These are phyloP conservation scores for Taxidea taxus DNA, from an alignment of 2,113 vertebrate genomes.

Conservation along the genomic window DNA sequence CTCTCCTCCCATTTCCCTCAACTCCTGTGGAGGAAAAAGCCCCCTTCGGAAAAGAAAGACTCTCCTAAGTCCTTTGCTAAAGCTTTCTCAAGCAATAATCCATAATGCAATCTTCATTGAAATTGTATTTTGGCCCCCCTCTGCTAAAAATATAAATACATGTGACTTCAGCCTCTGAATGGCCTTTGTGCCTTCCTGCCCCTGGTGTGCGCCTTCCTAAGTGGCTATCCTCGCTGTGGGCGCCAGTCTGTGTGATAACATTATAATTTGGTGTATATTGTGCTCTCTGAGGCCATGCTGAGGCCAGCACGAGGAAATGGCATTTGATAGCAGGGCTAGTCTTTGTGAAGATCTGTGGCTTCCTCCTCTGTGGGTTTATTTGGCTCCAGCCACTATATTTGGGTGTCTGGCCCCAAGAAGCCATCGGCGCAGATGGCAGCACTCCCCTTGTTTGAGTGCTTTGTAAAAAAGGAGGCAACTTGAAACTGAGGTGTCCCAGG, in stretches of 20 bases:
- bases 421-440: not conserved
- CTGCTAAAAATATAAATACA: slow-evolving; percentile 68
- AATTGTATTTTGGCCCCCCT: slow-evolving; percentile 73
- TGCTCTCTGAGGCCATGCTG: slow-evolving; percentile 80
- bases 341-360: slow-evolving; percentile 55
- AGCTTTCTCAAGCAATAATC: slow-evolving; percentile 60
- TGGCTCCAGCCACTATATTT: not conserved
- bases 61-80: slow-evolving; percentile 6
- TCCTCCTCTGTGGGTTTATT: not conserved
- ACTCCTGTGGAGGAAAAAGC: not conserved
- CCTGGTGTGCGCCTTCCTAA: slow-evolving; percentile 73
- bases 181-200: slow-evolving; percentile 75
- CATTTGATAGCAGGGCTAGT: slow-evolving; percentile 69
- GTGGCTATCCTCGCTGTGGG: slow-evolving; percentile 74
- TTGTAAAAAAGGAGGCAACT: not conserved
- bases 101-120: slow-evolving; percentile 72
- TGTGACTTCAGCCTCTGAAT: slow-evolving; percentile 73
- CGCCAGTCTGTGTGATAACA: slow-evolving; percentile 82
- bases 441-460: not conserved
- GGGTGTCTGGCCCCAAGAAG: not conserved
- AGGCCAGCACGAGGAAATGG: slow-evolving; percentile 70
- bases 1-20: not conserved
- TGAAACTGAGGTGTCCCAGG: not conserved
- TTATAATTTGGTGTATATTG: slow-evolving; percentile 86
- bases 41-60: slow-evolving; percentile 16